Conservation (phyloP, 2,797 vertebrate genomes). For the Acestrorhynchus altus region DNA sequence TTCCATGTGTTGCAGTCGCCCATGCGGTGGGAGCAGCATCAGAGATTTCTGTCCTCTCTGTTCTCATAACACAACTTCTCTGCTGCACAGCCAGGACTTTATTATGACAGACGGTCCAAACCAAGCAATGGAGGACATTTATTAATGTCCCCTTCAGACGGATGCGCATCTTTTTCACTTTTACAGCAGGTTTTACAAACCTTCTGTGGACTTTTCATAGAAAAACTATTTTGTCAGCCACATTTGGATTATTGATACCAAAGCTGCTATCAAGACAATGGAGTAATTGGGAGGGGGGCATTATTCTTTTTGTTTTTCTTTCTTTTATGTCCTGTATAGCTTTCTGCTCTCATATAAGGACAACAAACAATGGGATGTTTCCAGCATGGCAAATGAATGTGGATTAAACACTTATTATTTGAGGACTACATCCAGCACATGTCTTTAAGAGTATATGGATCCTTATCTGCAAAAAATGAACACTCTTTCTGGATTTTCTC, state of each 20-base stretch:
- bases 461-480: slow-evolving; percentile 1
- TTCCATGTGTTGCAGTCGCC: slow-evolving; percentile 75
- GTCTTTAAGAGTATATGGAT: neutral
- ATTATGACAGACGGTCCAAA: slow-evolving; percentile 87
- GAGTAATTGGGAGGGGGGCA: slow-evolving; percentile 15
- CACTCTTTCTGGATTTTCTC: neutral
- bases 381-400: slow-evolving; percentile 23
- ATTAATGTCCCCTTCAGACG: slow-evolving; percentile 16
- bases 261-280: slow-evolving; percentile 47
- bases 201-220: slow-evolving; percentile 25
- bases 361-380: neutral
- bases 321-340: neutral
- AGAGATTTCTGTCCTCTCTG: slow-evolving; percentile 75
- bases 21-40: slow-evolving; percentile 82
- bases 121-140: slow-evolving; percentile 55
- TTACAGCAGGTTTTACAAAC: slow-evolving; percentile 32
- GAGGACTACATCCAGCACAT: neutral
- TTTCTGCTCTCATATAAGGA: neutral
- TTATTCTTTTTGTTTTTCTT: neutral
- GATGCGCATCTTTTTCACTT: slow-evolving; percentile 24
- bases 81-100: slow-evolving; percentile 88
- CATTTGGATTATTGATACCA: slow-evolving; percentile 51
- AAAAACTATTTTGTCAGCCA: slow-evolving; percentile 49
- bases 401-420: neutral
- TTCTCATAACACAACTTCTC: slow-evolving; percentile 82